Conservation (phyloP, 2,797 vertebrate genomes). For the Austrolebias charrua region DNA sequence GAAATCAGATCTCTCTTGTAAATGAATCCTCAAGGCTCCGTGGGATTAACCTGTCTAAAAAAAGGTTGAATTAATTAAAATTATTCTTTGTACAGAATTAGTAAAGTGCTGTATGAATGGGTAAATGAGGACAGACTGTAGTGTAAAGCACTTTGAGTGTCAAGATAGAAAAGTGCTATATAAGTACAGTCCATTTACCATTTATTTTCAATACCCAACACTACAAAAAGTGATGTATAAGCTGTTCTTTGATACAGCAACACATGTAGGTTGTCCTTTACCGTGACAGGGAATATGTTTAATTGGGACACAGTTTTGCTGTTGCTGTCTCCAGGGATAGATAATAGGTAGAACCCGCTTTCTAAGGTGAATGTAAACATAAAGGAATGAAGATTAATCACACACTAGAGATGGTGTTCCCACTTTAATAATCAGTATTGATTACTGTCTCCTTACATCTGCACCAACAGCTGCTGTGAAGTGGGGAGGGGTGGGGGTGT, state of each 20-base stretch:
- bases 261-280: conserved; percentile 8
- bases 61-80: too few species aligned
- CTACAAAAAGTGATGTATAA: not conserved
- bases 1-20: too few species aligned
- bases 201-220: not conserved
- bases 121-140: too few species aligned
- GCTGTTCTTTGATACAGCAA: not conserved
- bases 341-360: conserved; percentile 60
- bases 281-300: conserved; percentile 66
- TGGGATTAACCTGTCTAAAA: too few species aligned
- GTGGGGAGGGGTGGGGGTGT: conserved; percentile 36
- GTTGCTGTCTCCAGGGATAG: conserved; percentile 65
- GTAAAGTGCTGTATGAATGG: too few species aligned
- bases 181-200: too few species aligned
- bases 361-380: conserved; percentile 72
- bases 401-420: conserved; percentile 75
- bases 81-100: too few species aligned
- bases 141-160: too few species aligned
- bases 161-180: too few species aligned
- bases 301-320: conserved; percentile 72
- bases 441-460: conserved; percentile 81
- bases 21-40: too few species aligned
- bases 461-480: conserved; percentile 73
- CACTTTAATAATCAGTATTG: conserved; percentile 82
- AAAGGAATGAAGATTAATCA: conserved; percentile 80